Percentiles rank a stretch among this genome's conserved stretches.
These are phyloP conservation scores for Dryococelus australis DNA, from an alignment of 2,888 invertebrate species.

Conservation along the genomic window DNA sequence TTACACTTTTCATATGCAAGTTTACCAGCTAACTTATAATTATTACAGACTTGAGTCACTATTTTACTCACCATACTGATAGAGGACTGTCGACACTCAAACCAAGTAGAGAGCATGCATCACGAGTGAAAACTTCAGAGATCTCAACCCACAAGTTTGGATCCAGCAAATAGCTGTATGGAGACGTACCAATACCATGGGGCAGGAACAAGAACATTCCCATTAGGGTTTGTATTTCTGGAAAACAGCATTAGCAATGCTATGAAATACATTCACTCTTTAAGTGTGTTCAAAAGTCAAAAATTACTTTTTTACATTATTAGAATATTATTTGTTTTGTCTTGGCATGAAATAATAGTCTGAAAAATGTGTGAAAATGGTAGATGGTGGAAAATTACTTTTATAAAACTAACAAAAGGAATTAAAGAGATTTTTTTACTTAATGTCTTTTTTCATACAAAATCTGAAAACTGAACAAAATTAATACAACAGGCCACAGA, in stretches of 20 bases:
- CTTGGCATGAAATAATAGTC: too few species aligned
- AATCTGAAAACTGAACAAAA: too few species aligned
- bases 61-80: slow-evolving; percentile 73
- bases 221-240: slow-evolving; percentile 86
- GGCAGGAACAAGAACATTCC: slow-evolving; percentile 82
- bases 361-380: neutral
- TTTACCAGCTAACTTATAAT: neutral
- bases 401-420: too few species aligned
- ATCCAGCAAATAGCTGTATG: slow-evolving; percentile 78
- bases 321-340: neutral
- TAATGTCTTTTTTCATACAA: too few species aligned
- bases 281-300: neutral
- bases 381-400: too few species aligned
- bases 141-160: slow-evolving; percentile 84
- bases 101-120: slow-evolving; percentile 90
- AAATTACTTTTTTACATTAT: neutral
- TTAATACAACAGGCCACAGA: too few species aligned
- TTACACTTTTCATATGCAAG: too few species aligned
- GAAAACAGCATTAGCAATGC: slow-evolving; percentile 44
- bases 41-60: neutral
- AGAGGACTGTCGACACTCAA: slow-evolving; percentile 90
- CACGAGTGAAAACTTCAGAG: slow-evolving; percentile 88
- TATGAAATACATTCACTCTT: slow-evolving; percentile 38
- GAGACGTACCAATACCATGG: slow-evolving; percentile 79
- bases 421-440: too few species aligned